A percentile compares a stretch with the other conserved stretches of the same genome.
Conservation (phyloP, 1,140 invertebrate species). For the Dreissena polymorpha region DNA sequence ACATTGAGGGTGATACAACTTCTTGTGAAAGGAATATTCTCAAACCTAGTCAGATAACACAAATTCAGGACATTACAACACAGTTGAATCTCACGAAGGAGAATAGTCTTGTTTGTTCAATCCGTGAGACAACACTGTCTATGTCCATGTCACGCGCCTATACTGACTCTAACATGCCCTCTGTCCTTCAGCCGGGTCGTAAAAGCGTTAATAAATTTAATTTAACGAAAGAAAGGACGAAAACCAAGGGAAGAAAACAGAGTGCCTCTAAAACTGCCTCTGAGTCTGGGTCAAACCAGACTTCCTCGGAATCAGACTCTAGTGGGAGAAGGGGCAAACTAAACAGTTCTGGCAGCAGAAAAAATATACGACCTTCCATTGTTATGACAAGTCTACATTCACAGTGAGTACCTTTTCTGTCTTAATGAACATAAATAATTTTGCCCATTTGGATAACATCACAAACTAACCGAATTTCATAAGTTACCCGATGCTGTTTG, state of each 20-base stretch:
- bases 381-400: slow-evolving; percentile 75
- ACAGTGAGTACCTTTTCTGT: slow-evolving; percentile 61
- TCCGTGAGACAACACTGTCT: slow-evolving; percentile 42
- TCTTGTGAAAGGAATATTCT: neutral
- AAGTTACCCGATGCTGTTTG: too few species aligned
- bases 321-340: slow-evolving; percentile 1
- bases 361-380: slow-evolving; percentile 59
- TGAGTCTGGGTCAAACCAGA: neutral
- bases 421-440: neutral
- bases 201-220: slow-evolving; percentile 71
- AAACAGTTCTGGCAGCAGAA: slow-evolving; percentile 10
- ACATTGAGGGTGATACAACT: slow-evolving; percentile 8
- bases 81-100: slow-evolving; percentile 48
- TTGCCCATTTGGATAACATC: neutral
- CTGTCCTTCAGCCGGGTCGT: slow-evolving; percentile 48
- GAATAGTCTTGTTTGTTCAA: slow-evolving; percentile 37
- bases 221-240: slow-evolving; percentile 3
- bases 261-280: slow-evolving; percentile 22
- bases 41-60: neutral
- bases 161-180: slow-evolving; percentile 54
- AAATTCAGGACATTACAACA: slow-evolving; percentile 43
- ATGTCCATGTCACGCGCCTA: slow-evolving; percentile 69
- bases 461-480: too few species aligned
- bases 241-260: slow-evolving; percentile 6
- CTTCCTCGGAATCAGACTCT: slow-evolving; percentile 18